Base-by-base conservation (phyloP, 2,113 vertebrate genomes). In the Rhinoderma darwinii region DNA sequence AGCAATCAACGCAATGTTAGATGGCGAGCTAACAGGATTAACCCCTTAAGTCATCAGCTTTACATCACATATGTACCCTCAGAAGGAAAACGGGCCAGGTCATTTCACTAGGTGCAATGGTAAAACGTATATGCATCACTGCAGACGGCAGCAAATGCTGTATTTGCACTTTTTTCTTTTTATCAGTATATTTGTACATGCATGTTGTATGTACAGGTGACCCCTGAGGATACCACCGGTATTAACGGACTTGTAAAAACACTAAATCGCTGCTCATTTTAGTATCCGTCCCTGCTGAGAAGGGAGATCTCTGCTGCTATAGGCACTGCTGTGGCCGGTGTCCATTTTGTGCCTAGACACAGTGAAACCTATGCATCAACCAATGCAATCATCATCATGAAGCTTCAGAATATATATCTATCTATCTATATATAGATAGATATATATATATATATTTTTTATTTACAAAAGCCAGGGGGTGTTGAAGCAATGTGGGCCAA, bases 91-190 rank as follows among this genome's bases (percentile, higher is more conserved):
- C 14, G 35, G 80, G 17, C n/a, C 68, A 47, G 54, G 35, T 61
- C 25, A 15, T 41, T 80, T 44, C 27, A 41, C 37, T 47, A 6
- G 37, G 25, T 20, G 25, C 56, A 27, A 43, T 63, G 35, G 35
- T n/a, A n/a, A 41, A 63, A 43, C 56, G 5, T 18, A 72, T 32
- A n/a, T 35, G n/a, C 18, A 35, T 76, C 70, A 61, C 54, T 22
- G 59, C n/a, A 66, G 56, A 47, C 43, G 8, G 30, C 66, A 8
- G 66, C 70, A 61, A 44, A 61, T 47, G 66, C 68, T 63, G 54
- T 63, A 75, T 87, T 82, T 82, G 86, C 86, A 87, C 86, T 50
- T 82, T 87, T 87, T 86, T 18, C 18, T 86, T 70, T 80, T 73
- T 80, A 74, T 86, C 66, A 32, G 44, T 86, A 73, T 73, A 73